These are phyloP conservation scores for Cetonia aurata DNA, from an alignment of 2,888 invertebrate genomes.

Conservation along the genomic window DNA sequence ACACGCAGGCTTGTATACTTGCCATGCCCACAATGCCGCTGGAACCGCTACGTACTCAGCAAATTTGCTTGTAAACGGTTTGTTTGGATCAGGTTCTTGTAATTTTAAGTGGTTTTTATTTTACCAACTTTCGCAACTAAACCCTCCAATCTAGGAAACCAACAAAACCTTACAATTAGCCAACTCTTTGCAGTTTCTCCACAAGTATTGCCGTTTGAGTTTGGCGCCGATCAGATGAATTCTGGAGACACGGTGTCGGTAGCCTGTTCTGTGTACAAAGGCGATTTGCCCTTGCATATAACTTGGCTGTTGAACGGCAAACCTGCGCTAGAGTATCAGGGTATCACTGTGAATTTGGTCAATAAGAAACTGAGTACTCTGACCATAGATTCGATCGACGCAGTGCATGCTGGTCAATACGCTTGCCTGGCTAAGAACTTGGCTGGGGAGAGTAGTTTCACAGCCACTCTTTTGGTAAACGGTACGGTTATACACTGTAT, in stretches of 20 bases:
- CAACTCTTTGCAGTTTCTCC: conserved; percentile 74
- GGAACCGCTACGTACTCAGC: conserved; percentile 76
- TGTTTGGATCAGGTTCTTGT: neutral
- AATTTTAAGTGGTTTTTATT: neutral
- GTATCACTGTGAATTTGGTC: conserved; percentile 36
- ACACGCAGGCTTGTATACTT: conserved; percentile 77
- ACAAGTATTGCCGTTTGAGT: conserved; percentile 78
- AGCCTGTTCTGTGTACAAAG: conserved; percentile 78
- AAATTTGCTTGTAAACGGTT: conserved; percentile 79
- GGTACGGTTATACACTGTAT: conserved; percentile 42
- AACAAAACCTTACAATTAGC: conserved; percentile 5
- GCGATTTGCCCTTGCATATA: conserved; percentile 77
- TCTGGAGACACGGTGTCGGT: conserved; percentile 77
- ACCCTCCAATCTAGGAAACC: neutral
- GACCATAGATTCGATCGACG: conserved; percentile 78
- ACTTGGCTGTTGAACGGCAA: conserved; percentile 76
- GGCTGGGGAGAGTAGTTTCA: conserved; percentile 73
- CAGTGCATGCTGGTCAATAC: conserved; percentile 79
- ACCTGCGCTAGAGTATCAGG: conserved; percentile 30
- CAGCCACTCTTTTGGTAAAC: conserved; percentile 49
- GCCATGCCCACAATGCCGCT: conserved; percentile 77
- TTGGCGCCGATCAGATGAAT: conserved; percentile 74
- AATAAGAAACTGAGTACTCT: conserved; percentile 68
- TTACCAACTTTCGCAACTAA: conserved; percentile 7
- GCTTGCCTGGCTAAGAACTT: conserved; percentile 78